Percentiles rank a stretch among this genome's conserved stretches.
phyloP scores from a whole-genome alignment of 2,113 vertebrate genomes.

The Takifugu bimaculatus region DNA sequence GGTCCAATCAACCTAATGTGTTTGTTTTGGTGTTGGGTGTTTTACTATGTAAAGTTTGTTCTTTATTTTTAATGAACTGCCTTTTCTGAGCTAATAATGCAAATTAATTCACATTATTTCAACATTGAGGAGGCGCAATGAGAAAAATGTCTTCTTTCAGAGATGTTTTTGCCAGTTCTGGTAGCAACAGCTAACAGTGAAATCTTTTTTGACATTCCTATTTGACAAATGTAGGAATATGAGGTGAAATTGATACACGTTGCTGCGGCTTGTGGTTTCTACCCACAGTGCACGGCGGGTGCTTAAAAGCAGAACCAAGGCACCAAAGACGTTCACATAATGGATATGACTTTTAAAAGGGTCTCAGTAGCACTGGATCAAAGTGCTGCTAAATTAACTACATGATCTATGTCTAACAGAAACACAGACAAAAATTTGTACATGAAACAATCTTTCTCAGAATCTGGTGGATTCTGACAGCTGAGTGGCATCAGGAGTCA shows the following conservation, averaged over 20 bases:
- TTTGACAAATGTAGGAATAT: too few relatives aligned
- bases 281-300: neutral
- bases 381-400: slow-evolving; percentile 14
- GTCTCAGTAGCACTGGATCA: slow-evolving; percentile 21
- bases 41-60: too few relatives aligned
- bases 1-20: too few relatives aligned
- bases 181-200: neutral
- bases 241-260: too few relatives aligned
- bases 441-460: neutral
- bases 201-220: too few relatives aligned
- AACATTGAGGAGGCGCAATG: too few relatives aligned
- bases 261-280: too few relatives aligned
- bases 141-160: neutral
- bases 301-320: neutral
- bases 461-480: slow-evolving; percentile 24
- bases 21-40: too few relatives aligned
- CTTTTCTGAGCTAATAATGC: too few relatives aligned
- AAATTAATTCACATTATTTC: too few relatives aligned
- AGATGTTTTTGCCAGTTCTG: neutral
- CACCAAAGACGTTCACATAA: neutral
- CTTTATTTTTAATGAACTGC: too few relatives aligned
- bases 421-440: slow-evolving; percentile 7
- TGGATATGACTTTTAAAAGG: slow-evolving; percentile 10
- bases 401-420: slow-evolving; percentile 7
- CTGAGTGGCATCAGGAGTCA: slow-evolving; percentile 6